Evolutionary conservation across 1,140 invertebrate species (phyloP).

Genomic region (Rhopalosiphum maidis): DNA sequence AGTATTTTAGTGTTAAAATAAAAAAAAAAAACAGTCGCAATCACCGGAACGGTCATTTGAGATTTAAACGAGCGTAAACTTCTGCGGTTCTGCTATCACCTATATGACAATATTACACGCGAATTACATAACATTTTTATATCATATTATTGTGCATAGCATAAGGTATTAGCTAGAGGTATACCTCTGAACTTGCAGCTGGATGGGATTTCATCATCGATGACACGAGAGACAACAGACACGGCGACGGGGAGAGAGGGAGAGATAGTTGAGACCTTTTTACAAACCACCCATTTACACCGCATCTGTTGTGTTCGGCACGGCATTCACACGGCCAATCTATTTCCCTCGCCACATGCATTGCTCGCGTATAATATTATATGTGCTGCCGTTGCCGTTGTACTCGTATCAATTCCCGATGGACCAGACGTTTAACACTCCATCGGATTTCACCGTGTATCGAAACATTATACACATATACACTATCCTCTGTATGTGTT

Average conservation of each 20-base stretch:
- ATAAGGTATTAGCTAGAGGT: neutral
- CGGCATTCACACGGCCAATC: slow-evolving; percentile 44
- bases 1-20: too few species aligned
- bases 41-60: neutral
- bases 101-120: neutral
- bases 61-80: neutral
- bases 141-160: neutral
- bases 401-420: slow-evolving; percentile 44
- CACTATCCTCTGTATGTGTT: neutral
- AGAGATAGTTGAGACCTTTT: slow-evolving; percentile 30
- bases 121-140: neutral
- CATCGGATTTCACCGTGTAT: slow-evolving; percentile 42
- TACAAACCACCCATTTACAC: slow-evolving; percentile 19
- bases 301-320: neutral
- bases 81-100: neutral
- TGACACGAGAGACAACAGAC: neutral
- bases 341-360: slow-evolving; percentile 2
- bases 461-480: slow-evolving; percentile 10
- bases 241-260: neutral
- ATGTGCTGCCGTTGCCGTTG: neutral
- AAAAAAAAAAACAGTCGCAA: neutral
- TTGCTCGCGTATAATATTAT: neutral
- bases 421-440: slow-evolving; percentile 56
- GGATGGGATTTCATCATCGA: neutral
- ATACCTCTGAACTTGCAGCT: neutral